Evolutionary conservation across 2,888 invertebrate genomes (phyloP).

Genomic region (Lasioglossum pauxillum): DNA sequence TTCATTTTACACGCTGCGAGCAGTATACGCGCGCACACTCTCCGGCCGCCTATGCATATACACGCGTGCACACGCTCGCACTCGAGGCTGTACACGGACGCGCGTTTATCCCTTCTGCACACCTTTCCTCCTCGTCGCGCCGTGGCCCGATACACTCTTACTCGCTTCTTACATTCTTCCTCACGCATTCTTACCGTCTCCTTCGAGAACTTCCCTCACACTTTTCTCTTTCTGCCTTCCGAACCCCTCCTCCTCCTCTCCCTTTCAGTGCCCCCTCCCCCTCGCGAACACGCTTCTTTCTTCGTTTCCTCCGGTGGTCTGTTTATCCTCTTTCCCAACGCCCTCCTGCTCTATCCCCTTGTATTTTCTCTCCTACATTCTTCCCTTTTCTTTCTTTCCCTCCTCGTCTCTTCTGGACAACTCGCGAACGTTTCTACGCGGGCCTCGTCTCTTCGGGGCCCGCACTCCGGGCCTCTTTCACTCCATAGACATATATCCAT

Average conservation of each 20-base stretch:
- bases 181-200: slow-evolving; percentile 62
- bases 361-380: slow-evolving; percentile 23
- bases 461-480: slow-evolving; percentile 46
- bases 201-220: slow-evolving; percentile 47
- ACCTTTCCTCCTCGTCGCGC: background rate
- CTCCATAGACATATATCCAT: slow-evolving; percentile 53
- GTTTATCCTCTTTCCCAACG: slow-evolving; percentile 7
- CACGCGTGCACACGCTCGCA: background rate
- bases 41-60: background rate
- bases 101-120: slow-evolving; percentile 9
- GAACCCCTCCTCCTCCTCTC: background rate
- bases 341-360: slow-evolving; percentile 30
- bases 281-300: slow-evolving; percentile 43
- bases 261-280: background rate
- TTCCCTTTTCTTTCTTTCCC: slow-evolving; percentile 8
- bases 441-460: background rate
- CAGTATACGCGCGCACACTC: background rate
- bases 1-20: slow-evolving; percentile 41
- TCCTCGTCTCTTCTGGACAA: background rate
- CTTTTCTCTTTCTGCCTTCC: slow-evolving; percentile 28
- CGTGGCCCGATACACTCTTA: slow-evolving; percentile 40
- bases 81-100: background rate
- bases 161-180: slow-evolving; percentile 61
- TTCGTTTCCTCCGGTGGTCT: slow-evolving; percentile 51
- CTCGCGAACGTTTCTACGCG: slow-evolving; percentile 24